Evolutionary conservation across 2,888 invertebrate genomes (phyloP).

Genomic region (Eledona agricola): DNA sequence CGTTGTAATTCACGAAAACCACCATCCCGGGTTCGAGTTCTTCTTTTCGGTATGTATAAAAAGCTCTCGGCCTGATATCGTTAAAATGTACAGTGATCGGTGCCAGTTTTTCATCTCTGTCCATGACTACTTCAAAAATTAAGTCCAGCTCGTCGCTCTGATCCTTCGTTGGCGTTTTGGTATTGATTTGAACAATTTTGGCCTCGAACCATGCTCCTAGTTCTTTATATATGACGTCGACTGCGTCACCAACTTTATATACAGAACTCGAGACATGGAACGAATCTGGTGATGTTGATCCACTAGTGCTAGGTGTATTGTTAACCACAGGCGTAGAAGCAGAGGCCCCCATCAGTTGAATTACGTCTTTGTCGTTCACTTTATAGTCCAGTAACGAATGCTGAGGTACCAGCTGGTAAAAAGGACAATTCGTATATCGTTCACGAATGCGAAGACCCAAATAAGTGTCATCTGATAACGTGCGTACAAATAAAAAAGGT

Average conservation of each 20-base stretch:
- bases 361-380: no score
- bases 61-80: slow-evolving; percentile 75
- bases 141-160: slow-evolving; percentile 58
- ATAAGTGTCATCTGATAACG: no score
- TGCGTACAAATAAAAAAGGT: no score
- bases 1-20: slow-evolving; percentile 80
- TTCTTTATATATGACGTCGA: slow-evolving; percentile 71
- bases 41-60: slow-evolving; percentile 64
- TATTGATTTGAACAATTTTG: slow-evolving; percentile 67
- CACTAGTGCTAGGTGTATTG: no score
- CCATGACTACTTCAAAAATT: slow-evolving; percentile 62
- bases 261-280: no score
- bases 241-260: slow-evolving; percentile 70
- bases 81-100: slow-evolving; percentile 59
- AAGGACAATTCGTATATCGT: no score
- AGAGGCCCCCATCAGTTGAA: no score
- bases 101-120: slow-evolving; percentile 47
- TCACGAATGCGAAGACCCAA: no score
- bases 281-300: no score
- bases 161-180: slow-evolving; percentile 30
- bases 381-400: no score
- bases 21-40: slow-evolving; percentile 69
- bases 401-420: no score
- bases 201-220: slow-evolving; percentile 80
- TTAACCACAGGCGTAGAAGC: no score